Base-by-base conservation (phyloP, 1,140 invertebrate species). In the Cheumatopsyche charites region DNA sequence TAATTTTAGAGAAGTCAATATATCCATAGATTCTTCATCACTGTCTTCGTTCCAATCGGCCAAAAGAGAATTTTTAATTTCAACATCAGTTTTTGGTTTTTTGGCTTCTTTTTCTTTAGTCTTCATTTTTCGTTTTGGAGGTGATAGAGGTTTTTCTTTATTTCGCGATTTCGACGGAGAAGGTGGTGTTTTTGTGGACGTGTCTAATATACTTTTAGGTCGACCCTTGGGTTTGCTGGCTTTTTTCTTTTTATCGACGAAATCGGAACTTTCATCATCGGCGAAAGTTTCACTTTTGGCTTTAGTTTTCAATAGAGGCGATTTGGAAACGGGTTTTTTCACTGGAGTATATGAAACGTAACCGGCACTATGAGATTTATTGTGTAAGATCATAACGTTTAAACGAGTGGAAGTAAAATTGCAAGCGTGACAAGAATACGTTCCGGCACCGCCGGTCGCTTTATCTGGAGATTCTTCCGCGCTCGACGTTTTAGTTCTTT, bases 361-460 rank as follows among this genome's bases (percentile, higher is more conserved):
- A 65, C 80, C 79, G 42, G 81, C 77, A 78, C 81, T 82, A 77
- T 88, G 84, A 83, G 89, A 82, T 85, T 89, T 85, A 47, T 88
- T 88, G 78, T 92, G 91, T 75, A 87, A 82, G 67, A 91, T 87
- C 72, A 92, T 85, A 29, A 90, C 88, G 78, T 91, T 91, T 11
- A 92, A 79, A 15, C 90, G 83, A 9, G 85, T 84, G 21, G 89
- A 87, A 36, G 84, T 84, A 77, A 90, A 92, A 66, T 81, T 79
- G 78, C 91, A 92, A 15, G 86, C 77, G 70, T 86, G 83, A 80
- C 91, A 92, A 5, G 86, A 86, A 78, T 88, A 91, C 41, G 82
- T 78, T 15, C 83, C 84, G 11, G 81, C 76, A 72, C 47, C 9
- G 36, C n/a, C n/a, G n/a, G n/a, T n/a, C n/a, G 55, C 21, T 19